Evolutionary conservation across 2,888 invertebrate species (phyloP).

Genomic region (Drosophila mulleri): DNA sequence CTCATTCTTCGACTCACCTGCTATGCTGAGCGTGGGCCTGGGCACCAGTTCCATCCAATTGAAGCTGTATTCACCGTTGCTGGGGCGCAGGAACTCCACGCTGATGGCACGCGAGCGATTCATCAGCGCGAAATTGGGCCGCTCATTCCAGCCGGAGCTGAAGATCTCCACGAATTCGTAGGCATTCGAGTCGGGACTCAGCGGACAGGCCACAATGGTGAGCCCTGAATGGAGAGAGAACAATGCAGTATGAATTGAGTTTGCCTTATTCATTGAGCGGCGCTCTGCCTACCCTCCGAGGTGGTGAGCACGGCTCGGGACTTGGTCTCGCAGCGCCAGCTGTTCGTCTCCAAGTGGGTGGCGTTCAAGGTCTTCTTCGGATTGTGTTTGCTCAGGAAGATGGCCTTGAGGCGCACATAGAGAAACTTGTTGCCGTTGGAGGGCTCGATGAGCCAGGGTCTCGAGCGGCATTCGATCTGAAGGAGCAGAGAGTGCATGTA

Average conservation of each 20-base stretch:
- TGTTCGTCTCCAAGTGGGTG: conserved; percentile 87
- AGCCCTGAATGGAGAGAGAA: conserved; percentile 82
- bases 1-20: conserved; percentile 69
- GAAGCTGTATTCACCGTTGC: conserved; percentile 90
- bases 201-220: conserved; percentile 86
- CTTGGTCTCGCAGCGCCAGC: conserved; percentile 89
- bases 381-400: conserved; percentile 85
- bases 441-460: conserved; percentile 93
- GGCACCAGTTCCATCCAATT: conserved; percentile 93
- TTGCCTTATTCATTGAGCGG: no score
- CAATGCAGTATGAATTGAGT: no score
- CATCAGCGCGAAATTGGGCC: conserved; percentile 86
- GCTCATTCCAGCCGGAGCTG: conserved; percentile 92
- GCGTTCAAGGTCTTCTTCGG: conserved; percentile 86
- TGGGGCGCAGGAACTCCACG: conserved; percentile 92
- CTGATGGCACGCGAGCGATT: conserved; percentile 89
- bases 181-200: conserved; percentile 86
- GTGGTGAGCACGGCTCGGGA: conserved; percentile 93
- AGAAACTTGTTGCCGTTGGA: conserved; percentile 90
- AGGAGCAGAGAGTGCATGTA: not conserved
- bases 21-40: conserved; percentile 85
- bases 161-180: conserved; percentile 92
- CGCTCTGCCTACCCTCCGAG: conserved; percentile 85
- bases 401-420: conserved; percentile 91
- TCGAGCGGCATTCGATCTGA: conserved; percentile 92